Percentiles rank a stretch among this genome's conserved stretches.
phyloP scores from a whole-genome alignment of 2,888 invertebrate species.

The Caradrina kadenii region DNA sequence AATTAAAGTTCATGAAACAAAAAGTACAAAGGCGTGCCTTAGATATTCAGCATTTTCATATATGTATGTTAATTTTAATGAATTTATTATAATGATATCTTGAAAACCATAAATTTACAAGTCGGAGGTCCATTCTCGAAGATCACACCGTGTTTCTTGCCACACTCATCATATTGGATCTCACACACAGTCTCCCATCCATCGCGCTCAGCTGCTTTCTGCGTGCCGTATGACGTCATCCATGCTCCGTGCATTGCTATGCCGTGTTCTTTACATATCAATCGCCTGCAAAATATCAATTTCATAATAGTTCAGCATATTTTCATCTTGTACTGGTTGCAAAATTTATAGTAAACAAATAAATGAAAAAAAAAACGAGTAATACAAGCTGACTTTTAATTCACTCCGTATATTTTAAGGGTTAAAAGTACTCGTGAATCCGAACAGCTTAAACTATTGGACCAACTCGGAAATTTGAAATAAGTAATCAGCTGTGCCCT shows the following conservation, averaged over 20 bases:
- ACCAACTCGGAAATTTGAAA: no score
- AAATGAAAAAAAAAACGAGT: no score
- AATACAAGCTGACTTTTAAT: no score
- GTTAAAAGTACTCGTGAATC: no score
- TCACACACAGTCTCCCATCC: constrained; percentile 58
- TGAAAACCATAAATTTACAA: constrained; percentile 66
- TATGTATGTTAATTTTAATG: no score
- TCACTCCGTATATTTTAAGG: no score
- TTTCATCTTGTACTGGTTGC: neutral
- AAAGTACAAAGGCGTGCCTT: no score
- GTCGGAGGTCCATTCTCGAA: constrained; percentile 61
- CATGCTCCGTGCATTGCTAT: constrained; percentile 60
- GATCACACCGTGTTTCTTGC: constrained; percentile 49
- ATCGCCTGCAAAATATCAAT: constrained; percentile 53
- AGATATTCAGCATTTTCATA: no score
- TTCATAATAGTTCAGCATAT: neutral
- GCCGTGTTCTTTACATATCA: constrained; percentile 65
- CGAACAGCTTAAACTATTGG: no score
- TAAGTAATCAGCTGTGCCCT: no score
- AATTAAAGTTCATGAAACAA: no score
- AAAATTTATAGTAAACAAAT: no score
- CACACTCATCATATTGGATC: constrained; percentile 61
- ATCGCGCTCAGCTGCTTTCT: constrained; percentile 60
- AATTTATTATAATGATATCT: neutral
- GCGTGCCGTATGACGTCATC: constrained; percentile 62